Evolutionary conservation across 2,888 invertebrate species (phyloP), one percentile per base, ranked within the genome.

Genomic region (Lymantria dispar): DNA sequence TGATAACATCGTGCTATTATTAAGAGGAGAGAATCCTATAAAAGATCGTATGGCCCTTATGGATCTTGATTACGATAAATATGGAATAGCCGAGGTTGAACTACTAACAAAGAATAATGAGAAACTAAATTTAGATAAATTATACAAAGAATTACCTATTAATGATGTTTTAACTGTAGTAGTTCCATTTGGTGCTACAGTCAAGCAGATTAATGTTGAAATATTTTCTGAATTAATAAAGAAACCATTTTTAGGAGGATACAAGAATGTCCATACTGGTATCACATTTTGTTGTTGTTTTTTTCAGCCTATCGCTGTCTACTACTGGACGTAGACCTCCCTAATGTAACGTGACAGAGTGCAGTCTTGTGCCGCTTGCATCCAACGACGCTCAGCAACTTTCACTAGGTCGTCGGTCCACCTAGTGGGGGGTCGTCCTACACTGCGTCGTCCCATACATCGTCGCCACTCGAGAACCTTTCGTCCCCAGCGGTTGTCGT

Each of bases 221-320:
- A 79, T 92, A 71, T 90, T 89, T 61, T 83, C 78, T 8, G 78
- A 84, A 22, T 78, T 78, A 0, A 94, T 95, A 37, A 74, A 90
- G 39, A 98, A 97, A 74, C 96, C 96, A 0, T 96, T 94, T 85
- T 83, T 95, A 62, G 97, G 97, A 46, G 98, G 98, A 33, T 98
- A 95, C 83, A 91, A 93, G 54, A 93, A 98, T 79, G 93, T 92
- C 62, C 76, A 92, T 47, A 96, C 95, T 49, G 94, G 95, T 91
- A 77, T 38, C 2, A n/a, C n/a, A 37, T 37, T 30, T 30, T 30
- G 30, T 30, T 30, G n/a, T n/a, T n/a, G n/a, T n/a, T n/a, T n/a
- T n/a, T n/a, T n/a, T n/a, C n/a, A n/a, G n/a, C n/a, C n/a, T n/a
- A n/a, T n/a, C n/a, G n/a, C n/a, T n/a, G n/a, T n/a, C n/a, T n/a